Evolutionary conservation across 2,888 invertebrate species (phyloP).

Genomic region (Diachrysia chrysitis): DNA sequence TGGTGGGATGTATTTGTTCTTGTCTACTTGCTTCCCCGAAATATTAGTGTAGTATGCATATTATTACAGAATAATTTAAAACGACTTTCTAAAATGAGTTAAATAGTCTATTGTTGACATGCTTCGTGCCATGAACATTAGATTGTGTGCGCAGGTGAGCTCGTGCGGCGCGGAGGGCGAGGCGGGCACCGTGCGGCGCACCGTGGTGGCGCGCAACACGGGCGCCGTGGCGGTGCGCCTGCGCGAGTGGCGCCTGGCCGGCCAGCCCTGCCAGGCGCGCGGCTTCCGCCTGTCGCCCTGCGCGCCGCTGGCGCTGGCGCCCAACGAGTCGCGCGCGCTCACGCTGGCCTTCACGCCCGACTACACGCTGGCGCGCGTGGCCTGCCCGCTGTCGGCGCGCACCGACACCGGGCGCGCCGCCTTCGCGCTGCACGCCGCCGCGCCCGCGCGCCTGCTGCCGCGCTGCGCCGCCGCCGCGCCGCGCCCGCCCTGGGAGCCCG

Average conservation of each 20-base stretch:
- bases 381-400: constrained; percentile 66
- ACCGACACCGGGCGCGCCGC: constrained; percentile 63
- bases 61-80: too few species aligned
- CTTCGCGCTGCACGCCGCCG: constrained; percentile 65
- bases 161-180: constrained; percentile 84
- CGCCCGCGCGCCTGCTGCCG: constrained; percentile 69
- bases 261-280: constrained; percentile 74
- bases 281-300: constrained; percentile 79
- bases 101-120: too few species aligned
- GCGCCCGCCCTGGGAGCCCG: constrained; percentile 74
- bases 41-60: too few species aligned
- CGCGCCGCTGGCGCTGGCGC: constrained; percentile 73
- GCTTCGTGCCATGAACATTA: too few species aligned
- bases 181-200: constrained; percentile 88
- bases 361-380: constrained; percentile 74
- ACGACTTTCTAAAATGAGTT: too few species aligned
- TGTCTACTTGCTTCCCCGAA: too few species aligned
- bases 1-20: too few species aligned
- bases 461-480: constrained; percentile 68
- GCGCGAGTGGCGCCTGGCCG: constrained; percentile 76
- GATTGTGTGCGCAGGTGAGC: constrained; percentile 90
- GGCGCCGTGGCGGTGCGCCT: constrained; percentile 96
- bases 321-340: constrained; percentile 75
- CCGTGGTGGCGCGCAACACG: constrained; percentile 91
- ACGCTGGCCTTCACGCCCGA: constrained; percentile 74